These are phyloP conservation scores for Epistrophella euchroma DNA, from an alignment of 2,888 invertebrate genomes.

Conservation along the genomic window DNA sequence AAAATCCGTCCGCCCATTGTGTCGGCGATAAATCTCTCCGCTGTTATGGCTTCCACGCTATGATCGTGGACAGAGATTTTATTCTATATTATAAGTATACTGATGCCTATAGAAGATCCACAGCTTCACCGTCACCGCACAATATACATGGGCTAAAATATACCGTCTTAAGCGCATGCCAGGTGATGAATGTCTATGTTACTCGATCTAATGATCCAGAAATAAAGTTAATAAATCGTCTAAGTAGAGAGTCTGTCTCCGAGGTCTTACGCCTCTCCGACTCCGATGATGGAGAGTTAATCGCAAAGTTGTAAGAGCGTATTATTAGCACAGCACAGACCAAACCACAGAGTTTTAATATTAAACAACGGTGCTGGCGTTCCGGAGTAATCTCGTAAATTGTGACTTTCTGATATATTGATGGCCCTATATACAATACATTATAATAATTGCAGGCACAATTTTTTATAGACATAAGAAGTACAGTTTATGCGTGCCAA, in stretches of 20 bases:
- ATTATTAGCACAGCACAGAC: constrained; percentile 73
- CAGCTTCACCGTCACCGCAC: neutral
- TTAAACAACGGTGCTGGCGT: constrained; percentile 71
- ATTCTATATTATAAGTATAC: constrained; percentile 2
- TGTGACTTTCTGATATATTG: constrained; percentile 50
- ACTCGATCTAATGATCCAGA: constrained; percentile 83
- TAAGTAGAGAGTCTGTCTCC: constrained; percentile 78
- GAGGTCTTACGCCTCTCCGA: constrained; percentile 25
- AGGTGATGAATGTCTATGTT: constrained; percentile 83
- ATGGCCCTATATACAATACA: neutral
- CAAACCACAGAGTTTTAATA: constrained; percentile 61
- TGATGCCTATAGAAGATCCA: constrained; percentile 20
- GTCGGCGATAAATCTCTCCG: constrained; percentile 72
- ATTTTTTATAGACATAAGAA: constrained; percentile 57
- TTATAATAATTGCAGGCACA: constrained; percentile 51
- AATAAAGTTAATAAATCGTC: constrained; percentile 83
- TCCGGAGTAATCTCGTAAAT: constrained; percentile 59
- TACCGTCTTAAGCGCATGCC: constrained; percentile 58
- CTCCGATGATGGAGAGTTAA: constrained; percentile 71
- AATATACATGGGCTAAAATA: neutral
- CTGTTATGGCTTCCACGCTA: constrained; percentile 70
- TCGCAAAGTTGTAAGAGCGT: constrained; percentile 71
- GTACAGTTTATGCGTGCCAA: too few species aligned
- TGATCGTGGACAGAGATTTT: constrained; percentile 62
- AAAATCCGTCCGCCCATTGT: constrained; percentile 72